Base-by-base conservation (phyloP, 1,140 invertebrate species). In the Acarapis woodi region DNA sequence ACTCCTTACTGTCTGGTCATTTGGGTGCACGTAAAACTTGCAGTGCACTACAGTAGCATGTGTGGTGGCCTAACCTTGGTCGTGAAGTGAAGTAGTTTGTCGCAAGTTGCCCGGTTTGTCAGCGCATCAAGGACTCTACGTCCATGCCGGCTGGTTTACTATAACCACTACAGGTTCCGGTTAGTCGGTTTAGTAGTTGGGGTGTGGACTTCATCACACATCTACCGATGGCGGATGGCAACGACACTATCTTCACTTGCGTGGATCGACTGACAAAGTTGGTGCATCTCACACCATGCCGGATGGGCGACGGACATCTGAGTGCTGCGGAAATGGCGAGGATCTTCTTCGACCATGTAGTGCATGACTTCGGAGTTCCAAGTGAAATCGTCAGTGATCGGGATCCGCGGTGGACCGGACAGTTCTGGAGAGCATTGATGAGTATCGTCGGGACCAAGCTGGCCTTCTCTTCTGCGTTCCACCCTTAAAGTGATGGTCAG, bases 221-320 rank as follows among this genome's bases (percentile, higher is more conserved):
- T 16, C 5, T 35, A 21, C 22, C 24, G 12, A 32, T 9, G 29
- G 12, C 36, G 8, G 36, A 16, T 48, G 48, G 2, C 49, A 50
- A 18, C 43, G 40, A 15, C 46, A 48, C 23, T 43, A 51, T 24
- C 28, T 49, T 3, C 41, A 48, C 10, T 30, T 45, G 1, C 36
- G 40, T 5, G 47, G 50, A 37, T 49, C 49, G 29, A 45, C 47
- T 12, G 50, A 51, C 2, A 49, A 50, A 38, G 54, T 37, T 36
- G 24, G 39, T 5, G 43, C 48, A 31, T 44, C 46, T 9, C 41
- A 35, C 38, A 29, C 52, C 1, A 29, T 50, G 5, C 33, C 32
- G 16, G 39, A 47, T 36, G 45, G n/a, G n/a, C n/a, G n/a, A n/a
- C n/a, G n/a, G n/a, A n/a, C n/a, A n/a, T n/a, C n/a, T 47, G 15